phyloP scores from a whole-genome alignment of 2,797 vertebrate genomes.

The Pyrrhura leucotis region DNA sequence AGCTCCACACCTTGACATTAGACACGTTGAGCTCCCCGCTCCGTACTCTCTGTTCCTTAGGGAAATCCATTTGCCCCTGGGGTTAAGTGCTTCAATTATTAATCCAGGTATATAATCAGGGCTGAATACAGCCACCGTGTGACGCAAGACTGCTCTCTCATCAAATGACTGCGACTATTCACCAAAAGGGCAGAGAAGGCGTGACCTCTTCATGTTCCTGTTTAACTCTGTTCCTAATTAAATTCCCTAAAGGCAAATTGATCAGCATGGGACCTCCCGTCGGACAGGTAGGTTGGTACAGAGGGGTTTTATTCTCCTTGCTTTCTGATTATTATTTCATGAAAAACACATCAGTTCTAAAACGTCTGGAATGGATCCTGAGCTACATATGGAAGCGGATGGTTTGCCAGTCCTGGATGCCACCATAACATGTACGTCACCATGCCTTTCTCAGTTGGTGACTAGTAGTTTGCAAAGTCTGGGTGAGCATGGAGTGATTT shows the following conservation, averaged over 20 bases:
- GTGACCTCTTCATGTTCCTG: background rate
- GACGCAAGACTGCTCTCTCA: background rate
- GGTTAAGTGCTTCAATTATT: slow-evolving; percentile 8
- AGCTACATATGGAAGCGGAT: background rate
- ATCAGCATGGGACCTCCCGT: background rate
- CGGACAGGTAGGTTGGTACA: background rate
- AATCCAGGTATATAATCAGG: background rate
- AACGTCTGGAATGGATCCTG: background rate
- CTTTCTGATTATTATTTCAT: background rate
- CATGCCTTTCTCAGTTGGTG: slow-evolving; percentile 23
- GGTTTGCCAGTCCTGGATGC: background rate
- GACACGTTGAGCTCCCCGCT: background rate
- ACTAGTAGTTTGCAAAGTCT: slow-evolving; percentile 53
- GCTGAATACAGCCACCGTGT: background rate
- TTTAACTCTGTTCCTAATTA: background rate
- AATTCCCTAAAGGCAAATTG: background rate
- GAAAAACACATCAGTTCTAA: slow-evolving; percentile 1
- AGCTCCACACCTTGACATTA: background rate
- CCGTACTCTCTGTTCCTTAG: background rate
- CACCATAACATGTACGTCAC: background rate
- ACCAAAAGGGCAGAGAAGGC: background rate
- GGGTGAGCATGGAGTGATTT: slow-evolving; percentile 16
- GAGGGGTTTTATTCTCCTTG: background rate
- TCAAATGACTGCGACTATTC: background rate
- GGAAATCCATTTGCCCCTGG: background rate